Evolutionary conservation across 2,113 vertebrate genomes (phyloP).

Genomic region (Sterna hirundo): DNA sequence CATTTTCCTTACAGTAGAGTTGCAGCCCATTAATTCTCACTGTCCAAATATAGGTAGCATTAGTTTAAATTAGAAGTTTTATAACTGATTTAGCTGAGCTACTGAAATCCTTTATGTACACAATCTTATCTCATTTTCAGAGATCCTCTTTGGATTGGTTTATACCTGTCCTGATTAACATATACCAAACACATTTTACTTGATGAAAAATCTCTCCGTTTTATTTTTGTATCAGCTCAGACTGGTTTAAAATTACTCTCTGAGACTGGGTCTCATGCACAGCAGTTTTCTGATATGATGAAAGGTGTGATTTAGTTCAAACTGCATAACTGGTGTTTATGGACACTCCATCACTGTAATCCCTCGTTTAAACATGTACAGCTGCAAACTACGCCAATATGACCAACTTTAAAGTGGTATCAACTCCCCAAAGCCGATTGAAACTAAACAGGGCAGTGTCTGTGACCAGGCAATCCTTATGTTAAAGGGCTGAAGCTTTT

Average conservation of each 20-base stretch:
- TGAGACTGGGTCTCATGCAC: background rate
- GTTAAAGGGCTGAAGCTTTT: background rate
- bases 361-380: background rate
- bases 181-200: constrained; percentile 9
- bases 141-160: constrained; percentile 29
- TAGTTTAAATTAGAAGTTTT: constrained; percentile 65
- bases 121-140: constrained; percentile 55
- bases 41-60: constrained; percentile 63
- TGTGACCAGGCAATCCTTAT: background rate
- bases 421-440: background rate
- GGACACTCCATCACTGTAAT: constrained; percentile 25
- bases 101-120: constrained; percentile 43
- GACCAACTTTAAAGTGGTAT: background rate
- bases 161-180: constrained; percentile 25
- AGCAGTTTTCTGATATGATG: background rate
- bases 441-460: background rate
- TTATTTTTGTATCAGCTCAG: background rate
- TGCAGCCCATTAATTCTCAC: constrained; percentile 35
- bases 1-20: background rate
- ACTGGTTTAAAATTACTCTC: background rate
- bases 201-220: background rate
- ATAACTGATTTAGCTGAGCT: constrained; percentile 52
- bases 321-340: background rate
- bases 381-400: background rate
- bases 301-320: constrained; percentile 37